Evolutionary conservation across 1,140 invertebrate species (phyloP).

Genomic region (Galleria mellonella): DNA sequence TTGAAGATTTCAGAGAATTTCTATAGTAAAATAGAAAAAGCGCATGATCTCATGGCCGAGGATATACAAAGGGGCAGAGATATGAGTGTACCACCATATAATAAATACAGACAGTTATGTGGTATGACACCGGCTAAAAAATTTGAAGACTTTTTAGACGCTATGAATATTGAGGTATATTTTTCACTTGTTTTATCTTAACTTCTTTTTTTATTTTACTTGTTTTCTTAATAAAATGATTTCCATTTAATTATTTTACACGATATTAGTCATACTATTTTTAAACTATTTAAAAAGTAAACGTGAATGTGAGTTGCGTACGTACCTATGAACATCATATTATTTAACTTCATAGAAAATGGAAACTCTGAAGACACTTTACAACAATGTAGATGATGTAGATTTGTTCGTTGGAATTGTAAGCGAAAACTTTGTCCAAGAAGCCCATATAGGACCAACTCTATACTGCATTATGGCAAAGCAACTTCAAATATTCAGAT

Average conservation of each 20-base stretch:
- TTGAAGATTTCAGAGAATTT: constrained; percentile 38
- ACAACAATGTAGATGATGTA: constrained; percentile 83
- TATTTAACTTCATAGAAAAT: constrained; percentile 45
- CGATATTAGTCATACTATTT: background rate
- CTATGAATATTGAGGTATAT: constrained; percentile 74
- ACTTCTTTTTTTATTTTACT: background rate
- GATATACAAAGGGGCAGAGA: constrained; percentile 89
- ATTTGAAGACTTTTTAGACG: constrained; percentile 75
- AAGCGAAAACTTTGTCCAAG: constrained; percentile 78
- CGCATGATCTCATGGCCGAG: constrained; percentile 82
- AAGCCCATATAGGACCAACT: constrained; percentile 85
- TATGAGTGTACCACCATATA: constrained; percentile 90
- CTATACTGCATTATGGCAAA: constrained; percentile 85
- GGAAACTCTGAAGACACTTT: constrained; percentile 67
- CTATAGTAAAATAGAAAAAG: constrained; percentile 42
- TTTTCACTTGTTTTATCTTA: background rate
- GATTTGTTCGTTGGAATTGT: constrained; percentile 88
- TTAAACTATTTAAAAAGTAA: background rate
- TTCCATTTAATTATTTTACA: background rate
- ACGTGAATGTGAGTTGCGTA: background rate
- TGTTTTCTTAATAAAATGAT: background rate
- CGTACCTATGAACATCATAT: constrained; percentile 4
- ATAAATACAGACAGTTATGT: constrained; percentile 85
- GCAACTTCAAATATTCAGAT: constrained; percentile 68
- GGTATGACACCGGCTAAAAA: constrained; percentile 75